phyloP scores from a whole-genome alignment of 2,113 vertebrate genomes.

The Dipodomys ordii region DNA sequence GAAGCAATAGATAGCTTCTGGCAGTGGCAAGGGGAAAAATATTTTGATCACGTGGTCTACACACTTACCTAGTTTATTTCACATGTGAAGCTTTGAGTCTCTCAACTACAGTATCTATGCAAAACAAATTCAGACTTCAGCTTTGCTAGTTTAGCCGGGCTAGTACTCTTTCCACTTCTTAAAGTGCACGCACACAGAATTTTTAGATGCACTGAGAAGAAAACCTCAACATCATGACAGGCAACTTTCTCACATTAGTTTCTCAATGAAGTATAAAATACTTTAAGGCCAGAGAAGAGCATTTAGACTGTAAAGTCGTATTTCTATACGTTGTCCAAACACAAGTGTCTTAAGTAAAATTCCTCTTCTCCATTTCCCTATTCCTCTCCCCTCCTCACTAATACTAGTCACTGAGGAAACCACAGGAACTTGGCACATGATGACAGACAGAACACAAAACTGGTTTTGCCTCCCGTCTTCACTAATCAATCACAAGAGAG shows the following conservation, averaged over 20 bases:
- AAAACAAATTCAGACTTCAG: slow-evolving; percentile 53
- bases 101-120: slow-evolving; percentile 57
- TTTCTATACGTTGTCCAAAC: neutral
- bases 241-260: neutral
- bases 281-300: neutral
- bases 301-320: neutral
- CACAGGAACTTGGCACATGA: neutral
- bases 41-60: slow-evolving; percentile 88
- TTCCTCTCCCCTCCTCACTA: slow-evolving; percentile 23
- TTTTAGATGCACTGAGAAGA: neutral
- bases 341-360: slow-evolving; percentile 30
- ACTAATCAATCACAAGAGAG: neutral
- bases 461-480: slow-evolving; percentile 1
- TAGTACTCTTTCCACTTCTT: neutral
- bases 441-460: slow-evolving; percentile 49
- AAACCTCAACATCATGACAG: neutral
- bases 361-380: neutral
- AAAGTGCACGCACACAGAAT: neutral
- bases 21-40: slow-evolving; percentile 87
- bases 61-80: slow-evolving; percentile 77
- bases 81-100: slow-evolving; percentile 75
- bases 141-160: neutral
- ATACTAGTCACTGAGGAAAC: neutral
- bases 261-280: slow-evolving; percentile 43
- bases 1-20: slow-evolving; percentile 88